Base-by-base conservation (phyloP, 1,140 invertebrate species). In the Drosophila elegans region DNA sequence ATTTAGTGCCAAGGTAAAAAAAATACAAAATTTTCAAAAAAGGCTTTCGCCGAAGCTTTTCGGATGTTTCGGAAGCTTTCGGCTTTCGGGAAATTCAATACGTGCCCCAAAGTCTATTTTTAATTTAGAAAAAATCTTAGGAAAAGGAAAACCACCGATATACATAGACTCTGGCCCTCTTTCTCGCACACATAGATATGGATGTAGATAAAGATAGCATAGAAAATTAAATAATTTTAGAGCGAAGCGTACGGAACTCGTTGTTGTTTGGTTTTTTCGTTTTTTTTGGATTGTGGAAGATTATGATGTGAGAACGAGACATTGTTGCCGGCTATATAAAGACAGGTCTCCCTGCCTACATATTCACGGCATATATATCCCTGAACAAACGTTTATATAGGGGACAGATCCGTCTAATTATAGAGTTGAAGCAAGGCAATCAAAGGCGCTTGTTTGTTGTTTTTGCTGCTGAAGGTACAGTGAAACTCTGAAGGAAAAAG, bases 1-100 rank as follows among this genome's bases (percentile, higher is more conserved):
- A 51, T 49, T 84, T 84, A 80, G 81, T 84, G 81, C 81, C 81
- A 84, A 84, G 81, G 81, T 84, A 84, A 77, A 77, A 77, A 84
- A 75, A 55, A 59, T 39, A 52, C 39, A 52, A 56, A 5, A 53
- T 73, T 74, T 64, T 67, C n/a, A 48, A 64, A 69, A 52, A 52
- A 52, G 13, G 49, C 49, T 52, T 39, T 41, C 12, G 9, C 13
- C 45, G 67, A 71, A 73, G 56, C 55, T 64, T 66, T 56, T 69
- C 36, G 41, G 6, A 16, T 42, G 48, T 67, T 71, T 71, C 16
- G 34, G 3, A n/a, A 72, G 68, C 68, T 72, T 71, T 71, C 21
- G 51, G 64, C 36, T 32, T 53, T 41, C 36, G 68, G 66, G 68
- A 72, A 72, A 72, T 72, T 72, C 66, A 72, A 72, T 72, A 71